A percentile compares a stretch with the other conserved stretches of the same genome.
These are phyloP conservation scores for Megaptera novaeangliae DNA, from an alignment of 2,113 vertebrate species.

Conservation along the genomic window DNA sequence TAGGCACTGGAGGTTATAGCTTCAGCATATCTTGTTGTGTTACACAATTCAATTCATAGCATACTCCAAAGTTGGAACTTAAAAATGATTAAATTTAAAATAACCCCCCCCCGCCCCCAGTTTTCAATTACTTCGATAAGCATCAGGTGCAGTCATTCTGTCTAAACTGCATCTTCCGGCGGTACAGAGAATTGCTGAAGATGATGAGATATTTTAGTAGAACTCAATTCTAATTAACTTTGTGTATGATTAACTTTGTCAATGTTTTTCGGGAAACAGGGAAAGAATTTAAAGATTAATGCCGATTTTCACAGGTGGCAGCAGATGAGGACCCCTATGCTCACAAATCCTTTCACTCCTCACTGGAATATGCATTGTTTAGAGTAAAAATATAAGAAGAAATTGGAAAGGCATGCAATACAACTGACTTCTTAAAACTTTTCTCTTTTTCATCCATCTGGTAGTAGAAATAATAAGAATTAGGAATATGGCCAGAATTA, in stretches of 20 bases:
- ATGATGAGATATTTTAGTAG: constrained; percentile 23
- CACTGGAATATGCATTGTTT: background rate
- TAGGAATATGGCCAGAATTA: background rate
- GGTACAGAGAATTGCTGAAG: constrained; percentile 24
- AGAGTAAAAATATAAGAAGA: background rate
- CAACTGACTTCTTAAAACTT: background rate
- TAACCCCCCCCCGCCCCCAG: background rate
- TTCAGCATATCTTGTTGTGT: background rate
- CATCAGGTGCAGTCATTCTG: background rate
- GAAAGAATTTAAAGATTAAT: constrained; percentile 41
- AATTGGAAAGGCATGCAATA: background rate
- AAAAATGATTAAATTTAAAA: constrained; percentile 28
- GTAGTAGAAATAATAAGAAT: background rate
- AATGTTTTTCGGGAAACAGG: background rate
- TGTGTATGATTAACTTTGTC: constrained; percentile 24
- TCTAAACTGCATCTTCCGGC: constrained; percentile 1
- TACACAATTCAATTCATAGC: background rate
- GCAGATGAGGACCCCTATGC: background rate
- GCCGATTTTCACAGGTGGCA: background rate
- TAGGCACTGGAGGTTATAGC: background rate
- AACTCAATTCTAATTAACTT: constrained; percentile 50
- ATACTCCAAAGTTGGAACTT: background rate
- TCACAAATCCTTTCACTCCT: background rate
- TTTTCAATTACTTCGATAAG: constrained; percentile 47
- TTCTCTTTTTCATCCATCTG: background rate